Conservation (phyloP, 2,888 invertebrate species). For the Nomada lathburiana region DNA sequence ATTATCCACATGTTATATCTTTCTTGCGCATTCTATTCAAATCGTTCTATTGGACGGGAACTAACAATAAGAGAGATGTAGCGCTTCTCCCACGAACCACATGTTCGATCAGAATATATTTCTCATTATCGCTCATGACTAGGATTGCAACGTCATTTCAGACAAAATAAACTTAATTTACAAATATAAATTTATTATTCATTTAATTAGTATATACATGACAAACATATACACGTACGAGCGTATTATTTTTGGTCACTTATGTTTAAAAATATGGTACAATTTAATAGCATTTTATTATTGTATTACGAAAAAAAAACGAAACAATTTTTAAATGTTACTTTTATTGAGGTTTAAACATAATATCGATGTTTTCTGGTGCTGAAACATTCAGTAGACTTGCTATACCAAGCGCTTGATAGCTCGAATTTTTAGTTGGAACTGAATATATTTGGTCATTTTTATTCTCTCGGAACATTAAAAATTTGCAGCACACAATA, state of each 20-base stretch:
- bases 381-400: constrained; percentile 73
- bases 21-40: not conserved
- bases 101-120: not conserved
- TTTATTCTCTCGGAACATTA: constrained; percentile 52
- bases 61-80: not conserved
- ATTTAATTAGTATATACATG: constrained; percentile 47
- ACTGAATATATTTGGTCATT: constrained; percentile 33
- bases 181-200: constrained; percentile 39
- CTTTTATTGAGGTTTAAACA: constrained; percentile 70
- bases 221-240: constrained; percentile 10
- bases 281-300: not conserved
- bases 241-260: not conserved
- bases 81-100: not conserved
- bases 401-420: constrained; percentile 52
- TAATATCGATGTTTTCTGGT: constrained; percentile 71
- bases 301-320: constrained; percentile 6
- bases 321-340: constrained; percentile 1
- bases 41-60: constrained; percentile 5
- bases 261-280: constrained; percentile 3
- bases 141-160: not conserved
- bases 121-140: no score
- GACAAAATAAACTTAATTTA: not conserved
- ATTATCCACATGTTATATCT: not conserved
- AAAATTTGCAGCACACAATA: constrained; percentile 74
- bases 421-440: constrained; percentile 22